A percentile compares a stretch with the other conserved stretches of the same genome.
These are phyloP conservation scores for Muscicapa adusta DNA, from an alignment of 2,113 vertebrate species.

Conservation along the genomic window DNA sequence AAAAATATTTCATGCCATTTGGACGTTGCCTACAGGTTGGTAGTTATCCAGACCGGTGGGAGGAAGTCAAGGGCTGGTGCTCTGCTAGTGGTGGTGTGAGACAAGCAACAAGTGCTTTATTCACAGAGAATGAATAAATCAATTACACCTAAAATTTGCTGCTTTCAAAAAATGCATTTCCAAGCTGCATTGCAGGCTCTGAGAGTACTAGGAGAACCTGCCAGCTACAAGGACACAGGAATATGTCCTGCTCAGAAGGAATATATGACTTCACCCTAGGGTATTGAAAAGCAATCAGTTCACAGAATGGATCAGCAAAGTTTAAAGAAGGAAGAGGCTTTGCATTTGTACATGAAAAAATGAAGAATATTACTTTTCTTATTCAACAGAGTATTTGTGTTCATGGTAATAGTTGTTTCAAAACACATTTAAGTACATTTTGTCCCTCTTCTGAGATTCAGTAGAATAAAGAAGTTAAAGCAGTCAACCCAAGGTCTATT, in stretches of 20 bases:
- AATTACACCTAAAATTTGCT: not conserved
- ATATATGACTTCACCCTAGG: fast-evolving
- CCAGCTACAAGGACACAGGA: not conserved
- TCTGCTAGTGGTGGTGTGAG: not conserved
- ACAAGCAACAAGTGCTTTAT: not conserved
- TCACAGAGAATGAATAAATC: not conserved
- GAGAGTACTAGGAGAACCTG: not conserved
- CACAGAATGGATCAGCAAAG: not conserved
- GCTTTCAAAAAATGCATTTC: not conserved
- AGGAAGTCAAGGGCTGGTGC: not conserved
- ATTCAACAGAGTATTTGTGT: not conserved
- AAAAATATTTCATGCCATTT: not conserved
- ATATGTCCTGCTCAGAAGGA: not conserved
- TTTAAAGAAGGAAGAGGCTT: not conserved
- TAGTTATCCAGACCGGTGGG: not conserved
- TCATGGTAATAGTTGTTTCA: not conserved
- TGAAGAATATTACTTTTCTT: not conserved
- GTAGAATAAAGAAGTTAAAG: not conserved
- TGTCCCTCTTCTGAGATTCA: not conserved
- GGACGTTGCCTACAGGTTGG: not conserved
- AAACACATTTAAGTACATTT: not conserved
- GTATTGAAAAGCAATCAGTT: not conserved
- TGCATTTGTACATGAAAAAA: not conserved
- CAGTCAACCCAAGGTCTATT: not conserved
- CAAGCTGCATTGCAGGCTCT: not conserved